Base-by-base conservation (phyloP, 2,888 invertebrate genomes). In the Sphinx pinastri region DNA sequence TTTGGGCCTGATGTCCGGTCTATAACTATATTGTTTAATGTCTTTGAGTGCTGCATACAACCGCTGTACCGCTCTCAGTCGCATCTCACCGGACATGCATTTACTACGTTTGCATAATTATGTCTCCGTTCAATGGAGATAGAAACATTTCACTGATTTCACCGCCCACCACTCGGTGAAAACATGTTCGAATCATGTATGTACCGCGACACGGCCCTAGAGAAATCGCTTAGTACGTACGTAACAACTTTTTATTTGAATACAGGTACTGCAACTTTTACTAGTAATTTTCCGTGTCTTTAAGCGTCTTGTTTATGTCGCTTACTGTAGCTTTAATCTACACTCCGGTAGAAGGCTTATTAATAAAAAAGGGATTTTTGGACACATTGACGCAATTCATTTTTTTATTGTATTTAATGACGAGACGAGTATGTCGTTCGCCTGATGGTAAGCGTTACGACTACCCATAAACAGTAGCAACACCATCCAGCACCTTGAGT, bases 121-220 rank as follows among this genome's bases (percentile, higher is more conserved):
- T 71, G 78, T 73, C 79, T 75, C 71, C 74, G 72, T 78, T 75
- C 66, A 69, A 69, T 73, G 71, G 63, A 77, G 71, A 76, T 76
- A 71, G 73, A 74, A 70, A 74, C 73, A 72, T 76, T 79, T 77
- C 74, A 75, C 79, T 76, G 79, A 76, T 81, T 79, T 79, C 80
- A 74, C 80, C 54, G 68, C 7, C 31, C 49, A 10, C 57, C 51
- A 8, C 14, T 51, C 57, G 25, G 68, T 59, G 68, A 68, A 68
- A 68, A 49, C 51, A 38, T 38, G 57, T 45, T 2, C 59, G 31
- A 31, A 8, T 70, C 16, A 47, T 59, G 54, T 57, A 14, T 38
- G 14, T 68, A 47, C 57, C 55, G 57, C n/a, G 67, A 67, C 52
- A 67, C 47, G 51, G 31, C 31, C 68, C 68, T 67, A 19, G 77